phyloP scores from a whole-genome alignment of 2,888 invertebrate species.

The Limnephilus auricula region DNA sequence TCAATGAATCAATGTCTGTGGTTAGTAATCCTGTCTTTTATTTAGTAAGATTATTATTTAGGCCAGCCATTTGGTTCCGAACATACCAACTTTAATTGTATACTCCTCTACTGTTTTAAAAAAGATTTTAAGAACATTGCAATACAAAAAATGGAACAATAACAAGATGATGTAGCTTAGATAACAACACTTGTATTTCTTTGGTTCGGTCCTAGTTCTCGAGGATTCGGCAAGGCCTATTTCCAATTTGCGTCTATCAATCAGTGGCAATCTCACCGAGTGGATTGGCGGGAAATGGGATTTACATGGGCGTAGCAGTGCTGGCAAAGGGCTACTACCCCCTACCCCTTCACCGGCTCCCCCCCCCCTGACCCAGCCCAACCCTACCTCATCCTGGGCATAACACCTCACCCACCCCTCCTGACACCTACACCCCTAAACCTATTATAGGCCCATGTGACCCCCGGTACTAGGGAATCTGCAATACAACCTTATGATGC shows the following conservation, averaged over 20 bases:
- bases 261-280: constrained; percentile 84
- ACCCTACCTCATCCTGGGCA: neutral
- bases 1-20: neutral
- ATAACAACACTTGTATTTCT: neutral
- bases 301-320: constrained; percentile 78
- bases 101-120: neutral
- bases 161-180: neutral
- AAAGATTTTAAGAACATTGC: neutral
- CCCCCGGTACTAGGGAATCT: neutral
- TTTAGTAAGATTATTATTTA: neutral
- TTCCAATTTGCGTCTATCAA: constrained; percentile 85
- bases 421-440: constrained; percentile 12
- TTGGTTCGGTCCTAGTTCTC: neutral
- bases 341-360: neutral
- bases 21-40: neutral
- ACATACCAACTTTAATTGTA: neutral
- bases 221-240: constrained; percentile 71
- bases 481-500: constrained; percentile 14
- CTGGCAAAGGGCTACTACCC: constrained; percentile 32
- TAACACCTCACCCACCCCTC: neutral
- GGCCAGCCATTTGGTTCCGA: neutral
- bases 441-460: neutral
- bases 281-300: constrained; percentile 84
- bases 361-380: neutral
- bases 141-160: neutral